A percentile compares a stretch with the other conserved stretches of the same genome.
Conservation (phyloP, 2,888 invertebrate species). For the Himalopsyche kuldschensis region DNA sequence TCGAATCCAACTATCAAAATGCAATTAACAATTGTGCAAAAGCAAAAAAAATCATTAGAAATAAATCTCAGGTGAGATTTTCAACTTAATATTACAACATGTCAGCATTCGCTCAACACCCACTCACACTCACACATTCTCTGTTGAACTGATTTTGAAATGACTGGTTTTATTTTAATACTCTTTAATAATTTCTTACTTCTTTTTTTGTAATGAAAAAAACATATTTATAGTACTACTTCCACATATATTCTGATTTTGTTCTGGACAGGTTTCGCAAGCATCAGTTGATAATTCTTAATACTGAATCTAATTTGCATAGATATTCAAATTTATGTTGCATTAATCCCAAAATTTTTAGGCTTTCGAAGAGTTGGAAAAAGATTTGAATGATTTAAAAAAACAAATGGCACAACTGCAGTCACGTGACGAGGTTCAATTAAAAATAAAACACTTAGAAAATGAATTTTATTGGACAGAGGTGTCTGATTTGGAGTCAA, state of each 20-base stretch:
- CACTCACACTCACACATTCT: too few species aligned
- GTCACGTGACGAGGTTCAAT: slow-evolving; percentile 58
- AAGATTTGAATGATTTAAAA: slow-evolving; percentile 59
- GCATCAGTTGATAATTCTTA: too few species aligned
- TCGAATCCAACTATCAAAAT: slow-evolving; percentile 59
- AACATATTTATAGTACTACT: too few species aligned
- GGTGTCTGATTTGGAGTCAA: slow-evolving; percentile 50
- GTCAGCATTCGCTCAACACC: background rate
- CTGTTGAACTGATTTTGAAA: too few species aligned
- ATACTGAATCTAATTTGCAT: too few species aligned
- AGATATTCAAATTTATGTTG: background rate
- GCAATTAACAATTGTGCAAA: slow-evolving; percentile 55
- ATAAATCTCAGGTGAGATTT: slow-evolving; percentile 58
- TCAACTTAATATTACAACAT: too few species aligned
- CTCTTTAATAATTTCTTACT: too few species aligned
- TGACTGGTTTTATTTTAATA: too few species aligned
- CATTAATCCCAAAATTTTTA: slow-evolving; percentile 38
- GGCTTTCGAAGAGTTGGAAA: slow-evolving; percentile 51
- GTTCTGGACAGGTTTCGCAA: too few species aligned
- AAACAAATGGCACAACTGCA: slow-evolving; percentile 59
- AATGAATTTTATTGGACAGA: slow-evolving; percentile 62
- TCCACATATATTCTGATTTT: too few species aligned
- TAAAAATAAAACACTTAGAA: slow-evolving; percentile 54
- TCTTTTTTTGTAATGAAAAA: too few species aligned
- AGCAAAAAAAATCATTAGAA: slow-evolving; percentile 43